Percentiles rank a stretch among this genome's conserved stretches.
Evolutionary conservation across 2,113 vertebrate species (phyloP).

Genomic region (Struthidea cinerea): DNA sequence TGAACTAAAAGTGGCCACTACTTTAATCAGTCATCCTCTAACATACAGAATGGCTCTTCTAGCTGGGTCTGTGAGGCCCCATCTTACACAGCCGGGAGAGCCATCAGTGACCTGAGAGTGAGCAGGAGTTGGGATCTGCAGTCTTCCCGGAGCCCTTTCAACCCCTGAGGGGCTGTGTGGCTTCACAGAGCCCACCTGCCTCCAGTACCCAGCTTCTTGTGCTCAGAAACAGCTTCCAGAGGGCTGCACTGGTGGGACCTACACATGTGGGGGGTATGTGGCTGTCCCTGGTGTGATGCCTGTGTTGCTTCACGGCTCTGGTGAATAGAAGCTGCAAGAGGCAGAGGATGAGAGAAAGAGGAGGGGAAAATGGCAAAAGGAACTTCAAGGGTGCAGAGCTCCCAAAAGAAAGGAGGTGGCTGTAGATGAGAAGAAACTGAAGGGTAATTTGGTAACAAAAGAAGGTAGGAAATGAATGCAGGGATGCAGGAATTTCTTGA

Average conservation of each 20-base stretch:
- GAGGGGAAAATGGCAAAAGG: neutral
- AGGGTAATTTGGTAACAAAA: neutral
- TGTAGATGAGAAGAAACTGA: neutral
- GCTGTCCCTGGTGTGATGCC: neutral
- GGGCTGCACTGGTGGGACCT: neutral
- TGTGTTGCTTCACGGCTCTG: neutral
- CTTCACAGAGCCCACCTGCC: neutral
- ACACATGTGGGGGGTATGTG: accelerated
- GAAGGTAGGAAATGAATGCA: accelerated
- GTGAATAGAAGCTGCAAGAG: neutral
- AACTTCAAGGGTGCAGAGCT: neutral
- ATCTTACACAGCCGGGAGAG: neutral
- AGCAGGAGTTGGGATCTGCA: neutral
- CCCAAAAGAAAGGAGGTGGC: neutral
- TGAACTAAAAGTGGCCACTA: neutral
- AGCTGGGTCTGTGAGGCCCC: neutral
- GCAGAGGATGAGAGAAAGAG: neutral
- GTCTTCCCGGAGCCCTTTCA: neutral
- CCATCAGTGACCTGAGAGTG: neutral
- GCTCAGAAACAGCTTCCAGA: neutral
- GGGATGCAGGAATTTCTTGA: neutral
- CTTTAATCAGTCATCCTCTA: neutral
- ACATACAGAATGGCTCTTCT: neutral
- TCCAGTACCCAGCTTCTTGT: neutral
- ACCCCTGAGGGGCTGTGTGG: accelerated